phyloP scores from a whole-genome alignment of 2,797 vertebrate genomes.

The Scyliorhinus canicula region DNA sequence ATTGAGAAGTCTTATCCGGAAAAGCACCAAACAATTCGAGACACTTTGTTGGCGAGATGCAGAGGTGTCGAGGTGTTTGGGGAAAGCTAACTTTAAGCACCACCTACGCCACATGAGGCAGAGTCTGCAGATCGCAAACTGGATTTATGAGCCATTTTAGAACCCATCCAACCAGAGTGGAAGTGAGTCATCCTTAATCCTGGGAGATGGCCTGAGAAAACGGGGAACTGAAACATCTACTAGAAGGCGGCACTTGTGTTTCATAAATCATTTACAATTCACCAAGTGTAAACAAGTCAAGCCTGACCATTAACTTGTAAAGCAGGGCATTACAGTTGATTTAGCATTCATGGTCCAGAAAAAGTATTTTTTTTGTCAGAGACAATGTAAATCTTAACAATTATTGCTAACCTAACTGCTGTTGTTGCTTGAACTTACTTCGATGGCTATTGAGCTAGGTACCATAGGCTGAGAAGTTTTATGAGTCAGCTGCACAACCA shows the following conservation, averaged over 20 bases:
- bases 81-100: background rate
- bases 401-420: background rate
- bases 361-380: background rate
- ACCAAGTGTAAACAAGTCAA: background rate
- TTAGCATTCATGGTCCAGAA: background rate
- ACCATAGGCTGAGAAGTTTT: background rate
- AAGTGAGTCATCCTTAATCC: background rate
- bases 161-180: background rate
- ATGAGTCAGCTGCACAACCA: background rate
- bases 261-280: constrained; percentile 13
- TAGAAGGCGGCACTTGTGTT: background rate
- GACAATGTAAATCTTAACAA: background rate
- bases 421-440: background rate
- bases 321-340: background rate
- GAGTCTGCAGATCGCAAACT: background rate
- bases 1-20: background rate
- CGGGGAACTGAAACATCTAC: background rate
- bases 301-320: background rate
- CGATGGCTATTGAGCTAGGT: background rate
- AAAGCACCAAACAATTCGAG: too few relatives aligned
- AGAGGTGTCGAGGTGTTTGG: background rate
- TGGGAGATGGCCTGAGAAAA: background rate
- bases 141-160: background rate
- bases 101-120: background rate
- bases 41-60: background rate